Evolutionary conservation across 2,888 invertebrate genomes (phyloP).

Genomic region (Geotrupes spiniger): DNA sequence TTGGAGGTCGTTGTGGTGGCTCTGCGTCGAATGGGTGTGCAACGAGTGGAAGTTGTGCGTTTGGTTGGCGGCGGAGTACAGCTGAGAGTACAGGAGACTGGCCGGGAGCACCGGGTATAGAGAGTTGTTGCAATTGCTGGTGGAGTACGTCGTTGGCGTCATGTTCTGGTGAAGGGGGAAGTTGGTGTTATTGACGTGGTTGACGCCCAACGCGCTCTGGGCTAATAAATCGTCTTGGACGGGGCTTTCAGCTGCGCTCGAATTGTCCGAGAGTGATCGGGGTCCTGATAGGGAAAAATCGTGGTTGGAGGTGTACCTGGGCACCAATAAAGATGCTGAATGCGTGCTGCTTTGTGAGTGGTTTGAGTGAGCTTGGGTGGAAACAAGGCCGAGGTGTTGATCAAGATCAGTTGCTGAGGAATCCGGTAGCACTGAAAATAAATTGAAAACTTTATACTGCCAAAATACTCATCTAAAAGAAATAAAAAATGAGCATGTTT

Average conservation of each 20-base stretch:
- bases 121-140: slow-evolving; percentile 66
- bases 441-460: slow-evolving; percentile 21
- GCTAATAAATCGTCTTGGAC: slow-evolving; percentile 74
- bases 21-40: slow-evolving; percentile 60
- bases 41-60: slow-evolving; percentile 69
- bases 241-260: slow-evolving; percentile 79
- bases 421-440: slow-evolving; percentile 69
- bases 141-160: slow-evolving; percentile 51
- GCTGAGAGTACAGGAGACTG: slow-evolving; percentile 78
- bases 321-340: slow-evolving; percentile 59
- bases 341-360: slow-evolving; percentile 48
- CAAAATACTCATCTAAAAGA: background rate
- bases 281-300: slow-evolving; percentile 70
- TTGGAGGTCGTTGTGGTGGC: slow-evolving; percentile 64
- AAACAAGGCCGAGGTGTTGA: slow-evolving; percentile 66
- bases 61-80: slow-evolving; percentile 77
- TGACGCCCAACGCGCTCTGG: slow-evolving; percentile 61
- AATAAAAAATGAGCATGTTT: background rate
- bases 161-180: slow-evolving; percentile 58
- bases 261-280: slow-evolving; percentile 76
- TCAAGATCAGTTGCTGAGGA: slow-evolving; percentile 73
- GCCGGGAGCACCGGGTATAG: slow-evolving; percentile 77
- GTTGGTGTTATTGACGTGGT: slow-evolving; percentile 56
- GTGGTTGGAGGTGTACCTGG: slow-evolving; percentile 64
- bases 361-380: slow-evolving; percentile 56